These are phyloP conservation scores for Ferdinandea cuprea DNA, from an alignment of 2,888 invertebrate genomes.

Conservation along the genomic window DNA sequence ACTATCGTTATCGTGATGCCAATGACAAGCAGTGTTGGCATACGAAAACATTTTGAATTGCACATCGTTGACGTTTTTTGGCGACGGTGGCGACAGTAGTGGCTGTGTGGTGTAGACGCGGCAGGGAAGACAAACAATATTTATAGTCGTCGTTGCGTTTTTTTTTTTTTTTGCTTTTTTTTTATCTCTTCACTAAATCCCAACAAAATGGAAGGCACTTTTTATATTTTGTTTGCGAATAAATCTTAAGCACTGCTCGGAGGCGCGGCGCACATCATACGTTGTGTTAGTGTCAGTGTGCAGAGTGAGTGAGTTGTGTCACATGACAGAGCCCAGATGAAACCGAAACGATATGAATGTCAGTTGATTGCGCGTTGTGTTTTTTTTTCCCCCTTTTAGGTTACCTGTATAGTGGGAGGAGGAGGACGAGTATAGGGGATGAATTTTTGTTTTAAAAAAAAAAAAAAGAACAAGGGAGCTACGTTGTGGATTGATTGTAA, in stretches of 20 bases:
- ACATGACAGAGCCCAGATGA: conserved; percentile 57
- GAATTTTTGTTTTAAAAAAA: conserved; percentile 22
- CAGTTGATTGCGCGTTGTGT: conserved; percentile 66
- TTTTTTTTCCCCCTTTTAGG: conserved; percentile 17
- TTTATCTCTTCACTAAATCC: conserved; percentile 60
- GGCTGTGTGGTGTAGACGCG: conserved; percentile 15
- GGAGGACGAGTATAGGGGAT: conserved; percentile 39
- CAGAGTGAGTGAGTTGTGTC: conserved; percentile 46
- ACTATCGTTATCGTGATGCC: conserved; percentile 83
- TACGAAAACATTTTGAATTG: conserved; percentile 82
- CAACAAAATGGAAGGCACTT: conserved; percentile 73
- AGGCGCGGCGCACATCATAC: conserved; percentile 33
- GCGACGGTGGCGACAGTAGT: conserved; percentile 13
- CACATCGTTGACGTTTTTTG: conserved; percentile 79
- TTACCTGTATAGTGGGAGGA: conserved; percentile 48
- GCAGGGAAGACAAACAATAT: conserved; percentile 42
- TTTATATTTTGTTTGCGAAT: conserved; percentile 41
- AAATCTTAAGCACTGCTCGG: conserved; percentile 53
- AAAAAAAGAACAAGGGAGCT: conserved; percentile 34
- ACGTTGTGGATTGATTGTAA: conserved; percentile 58
- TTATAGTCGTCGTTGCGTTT: conserved; percentile 38
- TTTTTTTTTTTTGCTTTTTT: conserved; percentile 3
- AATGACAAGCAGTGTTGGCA: conserved; percentile 82
- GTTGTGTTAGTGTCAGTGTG: conserved; percentile 31
- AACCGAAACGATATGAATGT: conserved; percentile 72